A percentile compares a stretch with the other conserved stretches of the same genome.
Evolutionary conservation across 2,113 vertebrate genomes (phyloP).

Genomic region (Odocoileus hemionus): DNA sequence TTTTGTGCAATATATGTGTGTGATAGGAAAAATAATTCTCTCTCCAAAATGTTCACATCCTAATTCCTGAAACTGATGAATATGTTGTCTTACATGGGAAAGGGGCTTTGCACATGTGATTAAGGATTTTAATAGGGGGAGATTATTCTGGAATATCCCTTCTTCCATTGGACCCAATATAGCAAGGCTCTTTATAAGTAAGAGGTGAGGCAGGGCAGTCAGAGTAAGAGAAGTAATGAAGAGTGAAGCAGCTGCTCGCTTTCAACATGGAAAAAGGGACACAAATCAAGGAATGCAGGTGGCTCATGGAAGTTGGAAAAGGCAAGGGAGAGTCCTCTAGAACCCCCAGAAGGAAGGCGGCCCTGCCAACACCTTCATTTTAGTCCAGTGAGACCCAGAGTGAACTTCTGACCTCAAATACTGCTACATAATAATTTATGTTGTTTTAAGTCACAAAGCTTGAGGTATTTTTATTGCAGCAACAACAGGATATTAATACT

Average conservation of each 20-base stretch:
- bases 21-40: rapidly evolving
- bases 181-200: neutral
- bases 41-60: neutral
- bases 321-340: neutral
- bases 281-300: neutral
- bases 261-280: neutral
- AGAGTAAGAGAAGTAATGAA: neutral
- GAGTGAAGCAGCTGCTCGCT: neutral
- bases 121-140: neutral
- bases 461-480: neutral
- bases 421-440: neutral
- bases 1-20: neutral
- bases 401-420: neutral
- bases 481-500: neutral
- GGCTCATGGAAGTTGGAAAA: neutral
- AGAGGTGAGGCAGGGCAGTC: neutral
- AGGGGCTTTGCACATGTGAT: neutral
- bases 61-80: neutral
- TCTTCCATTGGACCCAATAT: neutral
- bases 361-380: neutral
- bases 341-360: neutral
- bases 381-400: neutral
- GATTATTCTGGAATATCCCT: neutral
- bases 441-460: neutral
- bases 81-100: neutral